phyloP scores from a whole-genome alignment of 2,113 vertebrate genomes.

The Gyps fulvus region DNA sequence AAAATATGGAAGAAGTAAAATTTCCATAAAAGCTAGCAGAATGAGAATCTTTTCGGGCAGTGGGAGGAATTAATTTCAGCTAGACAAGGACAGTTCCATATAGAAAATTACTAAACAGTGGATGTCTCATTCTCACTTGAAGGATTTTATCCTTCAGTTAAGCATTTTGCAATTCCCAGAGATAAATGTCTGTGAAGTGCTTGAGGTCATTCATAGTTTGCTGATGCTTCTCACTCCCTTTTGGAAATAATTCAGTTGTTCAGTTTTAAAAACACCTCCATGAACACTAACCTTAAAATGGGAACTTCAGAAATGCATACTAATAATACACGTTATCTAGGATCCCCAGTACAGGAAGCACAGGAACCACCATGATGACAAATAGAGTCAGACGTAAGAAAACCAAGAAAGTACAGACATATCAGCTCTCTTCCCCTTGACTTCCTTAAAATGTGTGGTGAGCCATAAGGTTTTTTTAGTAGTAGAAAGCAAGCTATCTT shows the following conservation, averaged over 20 bases:
- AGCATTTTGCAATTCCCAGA: neutral
- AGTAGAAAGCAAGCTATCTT: neutral
- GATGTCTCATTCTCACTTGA: neutral
- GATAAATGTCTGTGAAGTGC: neutral
- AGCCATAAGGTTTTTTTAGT: neutral
- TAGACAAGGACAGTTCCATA: neutral
- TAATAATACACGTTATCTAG: neutral
- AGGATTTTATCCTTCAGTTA: neutral
- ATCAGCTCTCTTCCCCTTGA: neutral
- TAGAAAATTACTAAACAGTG: neutral
- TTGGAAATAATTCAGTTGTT: neutral
- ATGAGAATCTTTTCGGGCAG: neutral
- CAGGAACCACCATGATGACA: neutral
- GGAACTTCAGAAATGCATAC: neutral
- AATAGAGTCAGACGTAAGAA: neutral
- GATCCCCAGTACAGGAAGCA: neutral
- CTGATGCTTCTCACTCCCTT: neutral
- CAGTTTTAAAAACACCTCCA: neutral
- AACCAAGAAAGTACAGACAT: neutral
- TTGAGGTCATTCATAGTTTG: neutral
- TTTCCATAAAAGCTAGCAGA: neutral
- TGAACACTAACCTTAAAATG: neutral
- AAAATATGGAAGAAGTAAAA: neutral
- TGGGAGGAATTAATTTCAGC: conserved; percentile 5
- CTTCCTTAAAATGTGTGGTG: neutral